A percentile compares a stretch with the other conserved stretches of the same genome.
These are phyloP conservation scores for Orchestes rusci DNA, from an alignment of 2,888 invertebrate species.

Conservation along the genomic window DNA sequence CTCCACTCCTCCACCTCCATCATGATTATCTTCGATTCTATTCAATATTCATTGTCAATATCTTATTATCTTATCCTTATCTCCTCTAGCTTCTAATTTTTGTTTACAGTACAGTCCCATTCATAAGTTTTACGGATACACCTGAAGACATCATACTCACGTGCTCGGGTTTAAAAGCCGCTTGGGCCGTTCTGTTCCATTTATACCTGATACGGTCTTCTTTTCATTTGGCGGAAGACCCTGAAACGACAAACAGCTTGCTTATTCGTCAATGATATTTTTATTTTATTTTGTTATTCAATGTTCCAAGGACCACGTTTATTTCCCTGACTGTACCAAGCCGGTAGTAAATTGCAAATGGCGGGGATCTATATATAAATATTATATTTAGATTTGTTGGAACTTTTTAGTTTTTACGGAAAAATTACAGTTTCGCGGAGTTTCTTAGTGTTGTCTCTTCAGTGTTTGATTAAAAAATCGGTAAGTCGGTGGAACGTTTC, in stretches of 20 bases:
- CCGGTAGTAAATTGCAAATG: conserved; percentile 42
- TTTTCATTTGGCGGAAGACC: conserved; percentile 21
- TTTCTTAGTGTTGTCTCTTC: no score
- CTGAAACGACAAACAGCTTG: conserved; percentile 24
- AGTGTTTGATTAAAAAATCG: no score
- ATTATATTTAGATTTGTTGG: conserved; percentile 40
- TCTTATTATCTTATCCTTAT: conserved; percentile 5
- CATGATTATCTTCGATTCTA: no score
- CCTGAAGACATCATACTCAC: conserved; percentile 19
- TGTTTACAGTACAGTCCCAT: conserved; percentile 34
- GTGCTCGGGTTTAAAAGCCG: conserved; percentile 22
- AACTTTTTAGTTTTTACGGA: conserved; percentile 31
- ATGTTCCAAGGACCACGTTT: conserved; percentile 22
- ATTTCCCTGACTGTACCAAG: conserved; percentile 36
- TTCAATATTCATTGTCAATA: no score
- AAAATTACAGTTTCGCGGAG: conserved; percentile 29
- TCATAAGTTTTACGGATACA: conserved; percentile 9
- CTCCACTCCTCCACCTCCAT: no score
- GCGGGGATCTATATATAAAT: conserved; percentile 44
- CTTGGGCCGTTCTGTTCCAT: conserved; percentile 18
- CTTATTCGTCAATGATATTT: conserved; percentile 11
- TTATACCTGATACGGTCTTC: conserved; percentile 21
- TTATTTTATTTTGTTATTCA: conserved; percentile 19
- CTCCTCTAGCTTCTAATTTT: conserved; percentile 27
- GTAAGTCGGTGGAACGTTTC: no score